Evolutionary conservation across 2,888 invertebrate species (phyloP).

Genomic region (Hartigia nigra): DNA sequence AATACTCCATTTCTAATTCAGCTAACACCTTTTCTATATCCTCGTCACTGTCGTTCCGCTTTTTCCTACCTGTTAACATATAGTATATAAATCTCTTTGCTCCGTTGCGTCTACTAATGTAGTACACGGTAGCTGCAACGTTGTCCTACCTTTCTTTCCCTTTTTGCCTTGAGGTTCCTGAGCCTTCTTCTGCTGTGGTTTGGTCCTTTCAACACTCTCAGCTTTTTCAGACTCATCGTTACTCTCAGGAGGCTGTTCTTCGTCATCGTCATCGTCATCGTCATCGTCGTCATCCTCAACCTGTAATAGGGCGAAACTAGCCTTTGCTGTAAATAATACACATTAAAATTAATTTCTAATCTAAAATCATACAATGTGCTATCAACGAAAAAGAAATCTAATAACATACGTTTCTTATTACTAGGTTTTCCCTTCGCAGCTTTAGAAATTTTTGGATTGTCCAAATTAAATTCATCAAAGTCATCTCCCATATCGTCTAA

Average conservation of each 20-base stretch:
- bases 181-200: slow-evolving; percentile 62
- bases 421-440: background rate
- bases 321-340: slow-evolving; percentile 48
- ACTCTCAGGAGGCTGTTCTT: slow-evolving; percentile 60
- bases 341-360: slow-evolving; percentile 10
- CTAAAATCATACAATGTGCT: background rate
- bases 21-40: slow-evolving; percentile 87
- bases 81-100: background rate
- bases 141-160: slow-evolving; percentile 72
- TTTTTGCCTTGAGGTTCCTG: slow-evolving; percentile 71
- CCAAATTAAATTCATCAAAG: slow-evolving; percentile 8
- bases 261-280: slow-evolving; percentile 61
- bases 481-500: slow-evolving; percentile 32
- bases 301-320: slow-evolving; percentile 76
- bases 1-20: slow-evolving; percentile 84
- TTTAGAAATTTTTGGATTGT: background rate
- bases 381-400: slow-evolving; percentile 1
- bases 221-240: slow-evolving; percentile 65
- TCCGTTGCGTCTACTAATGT: background rate
- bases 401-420: background rate
- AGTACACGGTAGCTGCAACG: background rate
- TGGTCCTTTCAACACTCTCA: slow-evolving; percentile 63
- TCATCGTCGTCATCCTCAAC: slow-evolving; percentile 69
- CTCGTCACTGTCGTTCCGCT: slow-evolving; percentile 80
- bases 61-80: slow-evolving; percentile 67